These are phyloP conservation scores for Puma concolor DNA, from an alignment of 2,113 vertebrate genomes.

Conservation along the genomic window DNA sequence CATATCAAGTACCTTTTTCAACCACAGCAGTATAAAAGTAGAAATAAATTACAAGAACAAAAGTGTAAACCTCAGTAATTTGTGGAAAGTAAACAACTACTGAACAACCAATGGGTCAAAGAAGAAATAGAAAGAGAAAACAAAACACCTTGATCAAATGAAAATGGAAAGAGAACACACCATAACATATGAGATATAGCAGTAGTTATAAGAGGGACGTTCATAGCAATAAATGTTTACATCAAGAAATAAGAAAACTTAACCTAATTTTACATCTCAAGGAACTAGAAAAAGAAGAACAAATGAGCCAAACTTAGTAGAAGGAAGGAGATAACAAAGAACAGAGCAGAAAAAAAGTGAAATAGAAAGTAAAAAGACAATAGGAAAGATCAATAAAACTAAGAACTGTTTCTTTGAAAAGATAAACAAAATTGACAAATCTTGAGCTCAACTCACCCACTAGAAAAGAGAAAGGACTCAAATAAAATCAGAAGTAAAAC, in stretches of 20 bases:
- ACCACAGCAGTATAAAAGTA: not conserved
- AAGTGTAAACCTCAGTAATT: not conserved
- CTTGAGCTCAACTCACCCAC: not conserved
- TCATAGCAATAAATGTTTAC: not conserved
- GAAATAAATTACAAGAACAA: not conserved
- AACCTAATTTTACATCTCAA: not conserved
- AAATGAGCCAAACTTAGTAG: not conserved
- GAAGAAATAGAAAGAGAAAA: not conserved
- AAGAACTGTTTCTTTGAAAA: constrained; percentile 16
- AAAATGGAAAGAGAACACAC: not conserved
- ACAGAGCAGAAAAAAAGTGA: not conserved
- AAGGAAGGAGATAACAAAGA: not conserved
- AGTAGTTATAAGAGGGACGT: not conserved
- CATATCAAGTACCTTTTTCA: not conserved
- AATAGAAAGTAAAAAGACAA: not conserved
- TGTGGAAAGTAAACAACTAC: not conserved
- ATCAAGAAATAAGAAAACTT: not conserved
- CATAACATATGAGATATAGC: not conserved
- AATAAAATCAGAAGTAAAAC: not conserved
- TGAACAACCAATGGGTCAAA: not conserved
- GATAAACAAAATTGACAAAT: not conserved
- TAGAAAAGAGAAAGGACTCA: not conserved
- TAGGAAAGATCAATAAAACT: not conserved
- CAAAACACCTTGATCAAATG: not conserved
- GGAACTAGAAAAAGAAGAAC: not conserved